Base-by-base conservation (phyloP, 2,797 vertebrate species). In the Chaenodraco wilsoni region DNA sequence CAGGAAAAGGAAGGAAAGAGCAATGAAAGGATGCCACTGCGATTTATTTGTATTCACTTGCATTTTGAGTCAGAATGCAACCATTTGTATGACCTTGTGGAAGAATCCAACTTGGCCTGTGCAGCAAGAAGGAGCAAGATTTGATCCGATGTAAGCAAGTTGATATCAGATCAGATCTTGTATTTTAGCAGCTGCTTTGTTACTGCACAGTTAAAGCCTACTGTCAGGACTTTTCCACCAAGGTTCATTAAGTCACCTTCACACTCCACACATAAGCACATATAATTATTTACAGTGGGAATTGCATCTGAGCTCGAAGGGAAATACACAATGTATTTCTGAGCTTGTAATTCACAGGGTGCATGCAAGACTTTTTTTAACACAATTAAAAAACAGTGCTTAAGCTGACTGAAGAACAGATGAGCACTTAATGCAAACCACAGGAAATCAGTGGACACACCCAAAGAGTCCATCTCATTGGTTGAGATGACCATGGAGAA, bases 341-440 rank as follows among this genome's bases (percentile, higher is more conserved):
- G n/a, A 60, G 27, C 41, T 23, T 1, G 15, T 65, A 21, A 52
- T 23, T 57, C 9, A 51, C 31, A 71, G 41, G 5, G 31, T 41
- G 21, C 44, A 73, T 75, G 76, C 60, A 51, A 71, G 16, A 33
- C 17, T 27, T 27, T 27, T 27, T 27, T 27, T 4, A 37, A 9
- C 33, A 76, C 40, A 1, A 56, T 37, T 1, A 40, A 50, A 60
- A 74, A 63, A 21, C 27, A 56, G 62, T 2, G 17, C 5, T 48
- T 70, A 56, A 55, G 60, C n/a, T 66, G 50, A 69, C 15, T 40
- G 0, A 44, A 45, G 61, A 73, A 83, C 66, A 76, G 65, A 78
- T 61, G 71, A 23, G 58, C 70, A 71, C 84, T 56, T 45, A 76
- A 84, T 84, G 91, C 90, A 92, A 90, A 92, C 91, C 90, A 87